Conservation (phyloP, 2,888 invertebrate genomes). For the Acanthosoma haemorrhoidale region DNA sequence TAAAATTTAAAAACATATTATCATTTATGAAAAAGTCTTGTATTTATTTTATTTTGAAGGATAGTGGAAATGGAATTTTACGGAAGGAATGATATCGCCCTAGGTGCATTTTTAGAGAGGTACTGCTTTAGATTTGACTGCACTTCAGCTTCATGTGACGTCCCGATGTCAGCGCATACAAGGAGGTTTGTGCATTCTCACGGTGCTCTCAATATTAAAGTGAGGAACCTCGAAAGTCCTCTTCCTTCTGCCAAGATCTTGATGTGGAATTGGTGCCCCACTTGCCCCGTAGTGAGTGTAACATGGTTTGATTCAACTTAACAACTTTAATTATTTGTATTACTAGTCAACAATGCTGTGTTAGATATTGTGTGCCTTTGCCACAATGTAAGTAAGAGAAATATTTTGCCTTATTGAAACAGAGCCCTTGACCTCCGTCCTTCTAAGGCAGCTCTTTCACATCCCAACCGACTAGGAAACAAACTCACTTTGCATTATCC, state of each 20-base stretch:
- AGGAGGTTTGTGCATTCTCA: slow-evolving; percentile 52
- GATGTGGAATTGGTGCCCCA: slow-evolving; percentile 80
- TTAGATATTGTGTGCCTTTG: background rate
- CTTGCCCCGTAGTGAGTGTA: slow-evolving; percentile 53
- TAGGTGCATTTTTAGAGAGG: slow-evolving; percentile 87
- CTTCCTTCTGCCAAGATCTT: slow-evolving; percentile 51
- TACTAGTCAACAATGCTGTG: background rate
- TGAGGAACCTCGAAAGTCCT: slow-evolving; percentile 50
- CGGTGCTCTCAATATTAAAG: slow-evolving; percentile 75
- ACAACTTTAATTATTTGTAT: too few relatives aligned
- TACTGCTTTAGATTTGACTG: slow-evolving; percentile 91
- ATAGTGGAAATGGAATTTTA: slow-evolving; percentile 92
- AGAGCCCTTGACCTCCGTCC: too few relatives aligned
- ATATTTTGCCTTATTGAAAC: too few relatives aligned
- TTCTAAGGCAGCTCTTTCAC: too few relatives aligned
- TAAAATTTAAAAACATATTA: too few relatives aligned
- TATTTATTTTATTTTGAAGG: slow-evolving; percentile 49
- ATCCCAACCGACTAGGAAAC: too few relatives aligned
- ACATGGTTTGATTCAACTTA: too few relatives aligned
- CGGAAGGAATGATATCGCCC: slow-evolving; percentile 86
- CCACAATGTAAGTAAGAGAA: background rate
- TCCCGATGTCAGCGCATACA: slow-evolving; percentile 81
- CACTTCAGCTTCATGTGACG: slow-evolving; percentile 68
- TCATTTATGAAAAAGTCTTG: too few relatives aligned
- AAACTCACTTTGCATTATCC: too few relatives aligned